Evolutionary conservation across 2,113 vertebrate genomes (phyloP).

Genomic region (Hemiscyllium ocellatum): DNA sequence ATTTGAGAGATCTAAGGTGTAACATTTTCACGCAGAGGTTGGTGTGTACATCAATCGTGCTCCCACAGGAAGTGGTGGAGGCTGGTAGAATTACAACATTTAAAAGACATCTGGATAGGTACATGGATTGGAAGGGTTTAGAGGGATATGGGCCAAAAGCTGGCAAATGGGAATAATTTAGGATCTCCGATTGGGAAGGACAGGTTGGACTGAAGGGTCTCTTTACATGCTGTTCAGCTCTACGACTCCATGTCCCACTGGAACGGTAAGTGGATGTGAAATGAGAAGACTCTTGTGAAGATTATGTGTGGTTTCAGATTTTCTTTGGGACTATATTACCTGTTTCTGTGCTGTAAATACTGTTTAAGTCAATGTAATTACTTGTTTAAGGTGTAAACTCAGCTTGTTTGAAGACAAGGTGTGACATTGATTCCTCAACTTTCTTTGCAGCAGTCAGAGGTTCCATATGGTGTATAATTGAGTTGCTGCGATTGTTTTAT

Average conservation of each 20-base stretch:
- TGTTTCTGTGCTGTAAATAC: background rate
- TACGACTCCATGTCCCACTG: background rate
- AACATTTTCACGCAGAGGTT: too few species aligned
- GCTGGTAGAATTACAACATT: too few species aligned
- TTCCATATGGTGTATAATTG: background rate
- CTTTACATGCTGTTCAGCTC: background rate
- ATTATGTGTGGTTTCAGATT: background rate
- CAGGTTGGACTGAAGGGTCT: too few species aligned
- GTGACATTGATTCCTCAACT: conserved; percentile 6
- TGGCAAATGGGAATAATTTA: too few species aligned
- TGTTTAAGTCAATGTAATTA: background rate
- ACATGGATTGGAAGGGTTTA: too few species aligned
- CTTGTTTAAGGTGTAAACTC: background rate
- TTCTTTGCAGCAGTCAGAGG: background rate
- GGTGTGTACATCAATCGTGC: too few species aligned
- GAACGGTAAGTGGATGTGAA: background rate
- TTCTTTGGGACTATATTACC: background rate
- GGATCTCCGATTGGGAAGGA: too few species aligned
- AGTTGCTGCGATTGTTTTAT: background rate
- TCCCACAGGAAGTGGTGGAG: too few species aligned
- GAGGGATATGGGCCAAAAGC: too few species aligned
- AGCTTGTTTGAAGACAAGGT: background rate
- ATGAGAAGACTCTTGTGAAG: background rate
- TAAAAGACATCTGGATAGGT: too few species aligned
- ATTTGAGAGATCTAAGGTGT: too few species aligned